Evolutionary conservation across 2,888 invertebrate genomes (phyloP), one percentile per base, ranked within the genome.

Genomic region (Erpobdella octoculata): DNA sequence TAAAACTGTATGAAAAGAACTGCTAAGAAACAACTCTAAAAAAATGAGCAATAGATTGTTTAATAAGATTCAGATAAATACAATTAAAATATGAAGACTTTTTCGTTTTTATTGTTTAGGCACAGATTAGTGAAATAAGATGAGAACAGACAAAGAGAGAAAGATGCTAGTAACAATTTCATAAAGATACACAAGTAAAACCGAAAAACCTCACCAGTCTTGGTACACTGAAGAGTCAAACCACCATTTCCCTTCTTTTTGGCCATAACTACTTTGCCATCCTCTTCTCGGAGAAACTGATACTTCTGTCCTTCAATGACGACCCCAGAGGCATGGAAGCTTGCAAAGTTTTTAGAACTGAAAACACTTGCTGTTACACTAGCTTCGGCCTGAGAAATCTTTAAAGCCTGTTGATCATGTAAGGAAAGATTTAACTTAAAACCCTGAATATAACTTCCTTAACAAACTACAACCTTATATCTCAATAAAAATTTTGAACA

Each of bases 231-330:
- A 9, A 77, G 28, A 18, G 78, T 76, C 1, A 78, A 1, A 12
- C 75, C 72, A 12, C 78, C 78, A 9, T 62, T 21, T 2, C 75
- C 78, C 62, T 78, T 78, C 62, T 74, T 77, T 70, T 78, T 78
- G 3, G 65, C 77, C 2, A 76, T 46, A 25, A 78, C 77, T 5
- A 76, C 0, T 58, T 76, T 77, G 6, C 65, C 72, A 61, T 76
- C 77, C n/a, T 77, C 77, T 62, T 71, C 76, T 72, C 78, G 68
- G 18, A 78, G 70, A 73, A 78, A 78, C 70, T 78, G 77, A 62
- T 78, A 78, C 69, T 78, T 78, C 8, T 37, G n/a, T 3, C 75
- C 75, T 38, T 71, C 77, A 5, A 67, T 33, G 21, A 59, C 25
- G 3, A 78, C 59, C 21, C 78, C 78, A 65, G 53, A 37, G 0